phyloP scores from a whole-genome alignment of 2,888 invertebrate species.

The Microplitis deprimator region DNA sequence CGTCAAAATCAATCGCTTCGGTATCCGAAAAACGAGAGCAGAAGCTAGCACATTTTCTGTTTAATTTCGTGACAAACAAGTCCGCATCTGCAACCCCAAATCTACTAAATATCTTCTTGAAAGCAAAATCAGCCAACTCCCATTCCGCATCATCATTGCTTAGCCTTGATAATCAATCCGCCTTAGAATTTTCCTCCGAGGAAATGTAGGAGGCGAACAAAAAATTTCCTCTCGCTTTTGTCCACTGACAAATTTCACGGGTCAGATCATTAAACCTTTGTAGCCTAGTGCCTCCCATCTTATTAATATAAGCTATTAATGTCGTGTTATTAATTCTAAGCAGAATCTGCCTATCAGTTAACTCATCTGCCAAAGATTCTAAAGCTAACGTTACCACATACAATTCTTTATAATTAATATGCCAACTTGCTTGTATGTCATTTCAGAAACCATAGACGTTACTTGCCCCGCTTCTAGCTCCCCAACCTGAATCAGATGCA shows the following conservation, averaged over 20 bases:
- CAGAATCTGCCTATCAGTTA: slow-evolving; percentile 20
- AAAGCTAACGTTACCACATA: background rate
- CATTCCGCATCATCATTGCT: slow-evolving; percentile 8
- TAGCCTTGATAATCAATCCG: slow-evolving; percentile 35
- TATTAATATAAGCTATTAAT: slow-evolving; percentile 9
- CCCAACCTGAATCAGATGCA: slow-evolving; percentile 27
- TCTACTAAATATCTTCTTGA: background rate
- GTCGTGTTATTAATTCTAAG: slow-evolving; percentile 26
- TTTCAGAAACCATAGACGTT: background rate
- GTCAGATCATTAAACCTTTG: slow-evolving; percentile 12
- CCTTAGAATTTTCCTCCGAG: slow-evolving; percentile 39
- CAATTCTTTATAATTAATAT: slow-evolving; percentile 17
- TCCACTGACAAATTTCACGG: slow-evolving; percentile 40
- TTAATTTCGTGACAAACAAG: too few relatives aligned
- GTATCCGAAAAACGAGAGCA: too few relatives aligned
- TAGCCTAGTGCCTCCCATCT: slow-evolving; percentile 22
- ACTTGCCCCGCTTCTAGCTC: background rate
- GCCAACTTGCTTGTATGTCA: background rate
- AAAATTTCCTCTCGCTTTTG: slow-evolving; percentile 32
- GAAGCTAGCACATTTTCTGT: too few relatives aligned
- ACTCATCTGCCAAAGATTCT: slow-evolving; percentile 12
- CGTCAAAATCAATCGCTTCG: too few relatives aligned
- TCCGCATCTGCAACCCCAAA: too few relatives aligned
- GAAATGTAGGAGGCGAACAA: slow-evolving; percentile 40
- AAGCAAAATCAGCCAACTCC: background rate